Evolutionary conservation across 2,888 invertebrate genomes (phyloP).

Genomic region (Ectobius pallidus): DNA sequence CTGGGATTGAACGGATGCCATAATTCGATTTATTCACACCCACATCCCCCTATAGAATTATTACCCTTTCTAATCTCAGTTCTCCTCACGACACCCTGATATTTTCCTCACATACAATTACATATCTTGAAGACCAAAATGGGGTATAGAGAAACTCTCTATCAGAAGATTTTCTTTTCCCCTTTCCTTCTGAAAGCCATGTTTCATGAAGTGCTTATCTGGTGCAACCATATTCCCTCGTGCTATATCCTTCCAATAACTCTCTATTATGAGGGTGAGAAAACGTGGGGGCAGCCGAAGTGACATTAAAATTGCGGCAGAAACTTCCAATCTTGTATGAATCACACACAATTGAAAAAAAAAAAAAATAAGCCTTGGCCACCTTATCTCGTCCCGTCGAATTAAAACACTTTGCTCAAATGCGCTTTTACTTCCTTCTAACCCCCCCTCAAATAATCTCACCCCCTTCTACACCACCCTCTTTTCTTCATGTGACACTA

Average conservation of each 20-base stretch:
- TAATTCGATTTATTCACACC: too few relatives aligned
- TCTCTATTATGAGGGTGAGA: background rate
- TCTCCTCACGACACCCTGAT: too few relatives aligned
- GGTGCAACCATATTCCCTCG: background rate
- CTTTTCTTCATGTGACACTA: slow-evolving; percentile 14
- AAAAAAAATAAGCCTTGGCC: too few relatives aligned
- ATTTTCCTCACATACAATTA: too few relatives aligned
- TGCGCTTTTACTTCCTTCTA: slow-evolving; percentile 7
- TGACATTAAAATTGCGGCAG: background rate
- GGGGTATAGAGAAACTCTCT: background rate
- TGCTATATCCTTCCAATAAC: background rate
- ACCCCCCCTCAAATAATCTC: slow-evolving; percentile 5
- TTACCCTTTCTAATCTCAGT: too few relatives aligned
- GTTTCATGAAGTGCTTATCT: too few relatives aligned
- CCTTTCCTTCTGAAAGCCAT: background rate
- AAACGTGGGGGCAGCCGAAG: background rate
- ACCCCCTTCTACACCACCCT: slow-evolving; percentile 17
- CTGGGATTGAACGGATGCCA: too few relatives aligned
- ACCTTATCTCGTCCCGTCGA: slow-evolving; percentile 5
- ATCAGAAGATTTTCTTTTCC: background rate
- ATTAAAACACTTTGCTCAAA: slow-evolving; percentile 24
- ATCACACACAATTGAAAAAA: slow-evolving; percentile 25
- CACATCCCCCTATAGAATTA: too few relatives aligned
- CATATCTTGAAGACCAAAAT: too few relatives aligned
- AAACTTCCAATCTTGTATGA: slow-evolving; percentile 7